Conservation (phyloP, 2,888 invertebrate genomes). For the Agonopterix arenella region DNA sequence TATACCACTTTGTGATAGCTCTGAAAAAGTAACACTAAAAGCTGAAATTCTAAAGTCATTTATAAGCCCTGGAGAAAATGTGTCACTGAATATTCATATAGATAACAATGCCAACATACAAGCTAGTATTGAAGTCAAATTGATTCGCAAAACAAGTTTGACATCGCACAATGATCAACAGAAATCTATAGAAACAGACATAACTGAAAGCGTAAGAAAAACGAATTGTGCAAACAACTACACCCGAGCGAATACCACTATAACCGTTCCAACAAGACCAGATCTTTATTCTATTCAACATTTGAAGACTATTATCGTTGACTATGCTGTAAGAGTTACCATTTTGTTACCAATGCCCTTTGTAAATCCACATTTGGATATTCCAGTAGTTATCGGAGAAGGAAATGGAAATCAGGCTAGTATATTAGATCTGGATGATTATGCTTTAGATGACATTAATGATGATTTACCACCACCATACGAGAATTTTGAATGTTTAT, state of each 20-base stretch:
- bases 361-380: slow-evolving; percentile 15
- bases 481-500: too few relatives aligned
- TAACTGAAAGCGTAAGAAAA: background rate
- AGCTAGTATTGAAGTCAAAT: background rate
- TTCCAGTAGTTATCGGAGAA: slow-evolving; percentile 26
- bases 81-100: background rate
- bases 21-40: slow-evolving; percentile 15
- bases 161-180: background rate
- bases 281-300: slow-evolving; percentile 23
- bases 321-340: slow-evolving; percentile 22
- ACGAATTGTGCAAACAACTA: background rate
- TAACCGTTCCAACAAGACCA: slow-evolving; percentile 13
- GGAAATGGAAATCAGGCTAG: background rate
- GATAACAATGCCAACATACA: background rate
- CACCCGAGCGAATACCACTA: background rate
- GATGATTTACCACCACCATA: too few relatives aligned
- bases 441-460: background rate
- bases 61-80: slow-evolving; percentile 10
- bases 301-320: slow-evolving; percentile 17
- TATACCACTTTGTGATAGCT: slow-evolving; percentile 16
- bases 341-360: slow-evolving; percentile 22
- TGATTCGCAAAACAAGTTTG: background rate
- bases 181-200: background rate
- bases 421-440: background rate
- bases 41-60: slow-evolving; percentile 13